Base-by-base conservation (phyloP, 2,797 vertebrate species). In the Danio albolineatus region DNA sequence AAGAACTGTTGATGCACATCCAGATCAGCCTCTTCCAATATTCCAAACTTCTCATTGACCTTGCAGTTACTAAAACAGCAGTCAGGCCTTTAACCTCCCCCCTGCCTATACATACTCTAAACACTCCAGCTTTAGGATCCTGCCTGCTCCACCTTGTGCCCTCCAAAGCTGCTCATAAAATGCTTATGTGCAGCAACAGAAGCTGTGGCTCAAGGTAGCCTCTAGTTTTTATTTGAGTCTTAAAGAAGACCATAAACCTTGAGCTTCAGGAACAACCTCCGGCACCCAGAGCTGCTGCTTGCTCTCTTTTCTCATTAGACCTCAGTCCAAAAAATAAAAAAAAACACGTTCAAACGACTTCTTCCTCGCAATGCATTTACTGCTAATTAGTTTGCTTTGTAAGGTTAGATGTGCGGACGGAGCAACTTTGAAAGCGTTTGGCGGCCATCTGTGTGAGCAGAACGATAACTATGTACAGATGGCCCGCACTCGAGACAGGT, bases 401-500 rank as follows among this genome's bases (percentile, higher is more conserved):
- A 96, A 95, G 94, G 94, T 95, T 96, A 96, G 95, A 95, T 93
- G 91, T 92, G 94, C 90, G 95, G 96, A 96, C 94, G 91, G 94
- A 95, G 96, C 95, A 95, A 96, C 94, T 96, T 96, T 95, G 94
- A 93, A 93, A 94, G 93, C 95, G 95, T 95, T 96, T 95, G 92
- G 91, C 92, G 95, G 93, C 96, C 96, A 97, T 98, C 96, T 98
- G 97, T 94, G 95, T 95, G 93, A 93, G 92, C 92, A 91, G 92
- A 90, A 94, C 93, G 94, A 92, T 98, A 97, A 97, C 95, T 95
- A 95, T 90, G 93, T 97, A 91, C 97, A 99, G 97, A 98, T 98
- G 97, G 96, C 89, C 93, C 89, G 94, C 91, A 95, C 95, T 95
- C 89, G 90, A 95, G 95, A 95, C 96, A 97, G 97, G 97, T 98